phyloP scores from a whole-genome alignment of 2,888 invertebrate species.

The Drosophila mettleri region DNA sequence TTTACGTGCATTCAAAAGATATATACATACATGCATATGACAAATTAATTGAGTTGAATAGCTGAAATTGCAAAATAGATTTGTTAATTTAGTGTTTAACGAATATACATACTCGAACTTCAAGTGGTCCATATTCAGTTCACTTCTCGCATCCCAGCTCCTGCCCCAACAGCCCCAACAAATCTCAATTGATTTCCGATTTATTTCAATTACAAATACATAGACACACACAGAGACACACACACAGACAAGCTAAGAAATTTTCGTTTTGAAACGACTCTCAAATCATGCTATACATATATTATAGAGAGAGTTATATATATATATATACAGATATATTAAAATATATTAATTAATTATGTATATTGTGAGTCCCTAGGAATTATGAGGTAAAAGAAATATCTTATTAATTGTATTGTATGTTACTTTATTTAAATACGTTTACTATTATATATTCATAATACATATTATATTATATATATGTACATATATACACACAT shows the following conservation, averaged over 20 bases:
- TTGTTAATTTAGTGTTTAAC: conserved; percentile 77
- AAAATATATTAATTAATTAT: conserved; percentile 28
- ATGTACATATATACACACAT: conserved; percentile 34
- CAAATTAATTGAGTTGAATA: conserved; percentile 70
- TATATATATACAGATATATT: conserved; percentile 20
- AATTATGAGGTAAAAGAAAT: conserved; percentile 39
- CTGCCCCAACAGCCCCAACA: not conserved
- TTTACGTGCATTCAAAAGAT: conserved; percentile 17
- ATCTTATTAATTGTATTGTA: conserved; percentile 60
- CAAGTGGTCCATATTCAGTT: conserved; percentile 23
- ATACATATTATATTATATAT: conserved; percentile 33
- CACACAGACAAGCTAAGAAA: not conserved
- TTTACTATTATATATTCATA: conserved; percentile 56
- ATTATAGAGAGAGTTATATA: conserved; percentile 16
- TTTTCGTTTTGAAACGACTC: conserved; percentile 37
- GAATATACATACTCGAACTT: conserved; percentile 43
- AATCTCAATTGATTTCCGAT: not conserved
- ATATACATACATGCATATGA: conserved; percentile 44
- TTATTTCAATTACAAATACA: not conserved
- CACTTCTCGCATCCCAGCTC: not conserved
- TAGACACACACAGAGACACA: conserved; percentile 1
- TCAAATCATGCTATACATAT: conserved; percentile 35
- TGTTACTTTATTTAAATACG: conserved; percentile 68
- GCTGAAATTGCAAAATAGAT: conserved; percentile 71
- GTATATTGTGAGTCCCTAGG: conserved; percentile 58